Base-by-base conservation (phyloP, 2,113 vertebrate genomes). In the Macrotus californicus region DNA sequence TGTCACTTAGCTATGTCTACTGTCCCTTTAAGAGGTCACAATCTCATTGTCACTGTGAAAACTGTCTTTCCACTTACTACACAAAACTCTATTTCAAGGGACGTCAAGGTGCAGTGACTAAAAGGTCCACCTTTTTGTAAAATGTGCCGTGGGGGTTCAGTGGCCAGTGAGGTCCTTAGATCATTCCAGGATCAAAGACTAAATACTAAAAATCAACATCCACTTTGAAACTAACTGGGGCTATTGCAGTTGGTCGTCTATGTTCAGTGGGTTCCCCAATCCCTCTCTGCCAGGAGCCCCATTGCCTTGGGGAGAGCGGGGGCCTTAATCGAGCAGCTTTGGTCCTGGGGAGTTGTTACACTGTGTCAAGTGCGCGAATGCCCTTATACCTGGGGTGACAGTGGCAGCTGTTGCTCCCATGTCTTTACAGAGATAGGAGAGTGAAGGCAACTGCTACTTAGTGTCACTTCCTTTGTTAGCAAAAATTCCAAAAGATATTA, bases 281-380 rank as follows among this genome's bases (percentile, higher is more conserved):
- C 3, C 7, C 48, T 79, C 16, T 59, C 8, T 89, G 54, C 31
- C n/a, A 39, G 59, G 50, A 61, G 41, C 31, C 5, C 39, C 11
- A 7, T 21, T 21, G 1, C 7, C 7, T 8, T 39, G 80, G 64
- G 29, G 48, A 66, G 39, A 43, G 19, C 5, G 48, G 46, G 46
- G 5, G 18, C 3, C 29, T 10, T 39, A n/a, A 2, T 1, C 4
- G 18, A 10, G 14, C 26, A 46, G 36, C 50, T 4, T 73, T 1
- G 31, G 69, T 26, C 36, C 56, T 26, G 21, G 41, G 6, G 52
- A 76, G 12, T 29, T 26, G 12, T 10, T 5, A 5, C 43, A 48
- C 15, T n/a, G 19, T 10, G 34, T 36, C 26, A 67, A 31, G 64
- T n/a, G 26, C 7, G 36, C 26, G 26, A 89, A 66, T 84, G 93